A percentile compares a stretch with the other conserved stretches of the same genome.
phyloP scores from a whole-genome alignment of 2,888 invertebrate genomes.

The Drosophila neoperkinsi region DNA sequence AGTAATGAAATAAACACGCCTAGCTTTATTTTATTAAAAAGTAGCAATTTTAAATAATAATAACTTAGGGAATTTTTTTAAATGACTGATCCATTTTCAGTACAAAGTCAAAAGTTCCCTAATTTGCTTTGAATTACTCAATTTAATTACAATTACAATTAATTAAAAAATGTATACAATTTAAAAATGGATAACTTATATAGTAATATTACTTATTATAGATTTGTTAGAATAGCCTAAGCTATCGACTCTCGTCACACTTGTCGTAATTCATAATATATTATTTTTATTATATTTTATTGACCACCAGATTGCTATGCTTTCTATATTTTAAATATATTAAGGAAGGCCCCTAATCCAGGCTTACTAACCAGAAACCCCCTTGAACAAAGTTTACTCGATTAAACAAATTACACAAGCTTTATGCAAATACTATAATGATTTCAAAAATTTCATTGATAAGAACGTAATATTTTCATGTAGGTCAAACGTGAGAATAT shows the following conservation, averaged over 20 bases:
- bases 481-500: conserved; percentile 34
- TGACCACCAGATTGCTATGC: not conserved
- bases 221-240: too few relatives aligned
- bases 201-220: not conserved
- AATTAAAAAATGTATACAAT: not conserved
- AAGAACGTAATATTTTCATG: conserved; percentile 15
- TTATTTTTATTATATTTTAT: not conserved
- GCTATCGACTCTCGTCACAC: not conserved
- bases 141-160: not conserved
- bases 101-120: not conserved
- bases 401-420: not conserved
- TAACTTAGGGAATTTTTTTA: too few relatives aligned
- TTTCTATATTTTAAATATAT: not conserved
- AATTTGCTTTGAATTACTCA: not conserved
- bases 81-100: too few relatives aligned
- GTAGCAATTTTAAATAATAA: too few relatives aligned
- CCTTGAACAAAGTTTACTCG: not conserved
- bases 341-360: not conserved
- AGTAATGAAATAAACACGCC: too few relatives aligned
- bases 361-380: not conserved
- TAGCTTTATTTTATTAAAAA: too few relatives aligned
- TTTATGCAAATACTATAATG: too few relatives aligned
- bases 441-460: not conserved
- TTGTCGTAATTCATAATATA: not conserved
- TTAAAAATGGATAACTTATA: too few relatives aligned